Percentiles rank a stretch among this genome's conserved stretches.
Conservation (phyloP, 1,140 invertebrate species). For the Drosophila pachea region DNA sequence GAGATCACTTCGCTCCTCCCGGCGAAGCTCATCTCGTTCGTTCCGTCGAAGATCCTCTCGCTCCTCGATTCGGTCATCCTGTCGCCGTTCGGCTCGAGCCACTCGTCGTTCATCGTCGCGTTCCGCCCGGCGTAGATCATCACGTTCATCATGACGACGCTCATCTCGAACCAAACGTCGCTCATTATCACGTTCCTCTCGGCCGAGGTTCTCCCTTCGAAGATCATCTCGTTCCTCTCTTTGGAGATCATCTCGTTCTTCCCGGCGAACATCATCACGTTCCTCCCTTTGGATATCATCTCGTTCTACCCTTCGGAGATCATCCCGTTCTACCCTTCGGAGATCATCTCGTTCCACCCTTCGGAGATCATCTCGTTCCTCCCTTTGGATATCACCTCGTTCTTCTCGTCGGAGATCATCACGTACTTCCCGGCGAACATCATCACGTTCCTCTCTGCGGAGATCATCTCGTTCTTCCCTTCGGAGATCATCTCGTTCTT, state of each 20-base stretch:
- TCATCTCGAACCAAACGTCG: conserved; percentile 4
- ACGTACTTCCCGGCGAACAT: neutral
- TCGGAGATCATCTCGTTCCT: neutral
- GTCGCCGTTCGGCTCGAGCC: neutral
- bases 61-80: conserved; percentile 13
- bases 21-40: neutral
- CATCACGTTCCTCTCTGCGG: neutral
- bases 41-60: conserved; percentile 5
- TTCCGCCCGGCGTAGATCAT: neutral
- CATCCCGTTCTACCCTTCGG: conserved; percentile 3
- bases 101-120: neutral
- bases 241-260: conserved; percentile 7
- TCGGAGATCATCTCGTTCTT: neutral
- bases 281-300: conserved; percentile 1
- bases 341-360: neutral
- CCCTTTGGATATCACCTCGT: conserved; percentile 10
- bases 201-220: conserved; percentile 14
- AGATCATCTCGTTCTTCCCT: neutral
- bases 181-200: conserved; percentile 2
- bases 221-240: neutral
- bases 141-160: neutral
- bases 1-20: neutral
- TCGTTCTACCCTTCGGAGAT: conserved; percentile 15
- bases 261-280: conserved; percentile 10
- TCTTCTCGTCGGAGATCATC: neutral